Evolutionary conservation across 1,140 invertebrate species (phyloP).

Genomic region (Zaprionus gabonicus): DNA sequence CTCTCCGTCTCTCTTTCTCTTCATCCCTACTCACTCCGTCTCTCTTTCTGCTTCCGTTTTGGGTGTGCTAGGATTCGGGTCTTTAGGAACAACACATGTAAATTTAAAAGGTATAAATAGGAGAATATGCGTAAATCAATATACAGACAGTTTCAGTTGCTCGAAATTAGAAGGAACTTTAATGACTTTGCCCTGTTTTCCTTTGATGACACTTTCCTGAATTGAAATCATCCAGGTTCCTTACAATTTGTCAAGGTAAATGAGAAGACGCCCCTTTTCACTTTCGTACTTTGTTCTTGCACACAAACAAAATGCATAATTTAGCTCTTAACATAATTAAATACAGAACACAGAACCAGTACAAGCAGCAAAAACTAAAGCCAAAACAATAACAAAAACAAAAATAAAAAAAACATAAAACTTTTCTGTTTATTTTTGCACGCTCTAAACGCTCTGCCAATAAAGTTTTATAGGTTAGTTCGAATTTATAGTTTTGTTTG

Average conservation of each 20-base stretch:
- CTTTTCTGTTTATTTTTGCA: conserved; percentile 65
- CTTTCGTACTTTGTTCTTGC: background rate
- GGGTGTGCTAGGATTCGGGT: background rate
- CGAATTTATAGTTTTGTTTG: conserved; percentile 76
- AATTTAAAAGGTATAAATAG: conserved; percentile 27
- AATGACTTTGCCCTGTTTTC: background rate
- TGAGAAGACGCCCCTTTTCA: background rate
- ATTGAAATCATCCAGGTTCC: background rate
- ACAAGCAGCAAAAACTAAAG: conserved; percentile 27
- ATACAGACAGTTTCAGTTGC: background rate
- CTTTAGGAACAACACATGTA: conserved; percentile 22
- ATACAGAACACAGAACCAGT: background rate
- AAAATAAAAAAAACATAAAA: conserved; percentile 42
- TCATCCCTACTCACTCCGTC: too few species aligned
- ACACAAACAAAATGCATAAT: conserved; percentile 27
- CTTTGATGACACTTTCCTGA: too few species aligned
- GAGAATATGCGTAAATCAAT: conserved; percentile 16
- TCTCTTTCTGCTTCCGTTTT: background rate
- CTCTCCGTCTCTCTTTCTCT: background rate
- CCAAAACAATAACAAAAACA: conserved; percentile 11
- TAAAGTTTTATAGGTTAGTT: conserved; percentile 60
- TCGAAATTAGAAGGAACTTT: background rate
- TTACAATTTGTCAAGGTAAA: conserved; percentile 17
- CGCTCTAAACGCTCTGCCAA: conserved; percentile 60
- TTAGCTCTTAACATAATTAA: conserved; percentile 67